Evolutionary conservation across 92 coral and sea anemone genomes (phyloP).

Genomic region (Zoanthus sansibaricus): DNA sequence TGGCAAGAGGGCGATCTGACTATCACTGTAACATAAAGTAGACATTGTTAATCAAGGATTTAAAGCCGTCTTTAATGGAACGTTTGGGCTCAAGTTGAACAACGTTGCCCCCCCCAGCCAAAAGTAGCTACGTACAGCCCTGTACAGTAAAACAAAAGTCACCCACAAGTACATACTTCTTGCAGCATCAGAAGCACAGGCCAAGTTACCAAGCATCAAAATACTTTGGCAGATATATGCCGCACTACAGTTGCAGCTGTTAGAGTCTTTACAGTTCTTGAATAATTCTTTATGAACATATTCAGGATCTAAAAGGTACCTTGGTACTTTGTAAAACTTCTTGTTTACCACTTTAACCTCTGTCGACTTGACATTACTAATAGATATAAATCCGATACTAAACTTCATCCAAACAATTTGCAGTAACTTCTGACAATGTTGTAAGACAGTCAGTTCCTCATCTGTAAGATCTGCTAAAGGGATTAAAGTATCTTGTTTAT

Average conservation of each 20-base stretch:
- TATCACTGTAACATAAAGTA: no score
- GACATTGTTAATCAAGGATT: no score
- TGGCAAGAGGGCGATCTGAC: no score
- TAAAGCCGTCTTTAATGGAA: no score
- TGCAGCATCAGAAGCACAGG: not conserved
- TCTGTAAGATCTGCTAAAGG: conserved; percentile 55
- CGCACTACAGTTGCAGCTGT: not conserved
- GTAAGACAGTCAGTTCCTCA: conserved; percentile 45
- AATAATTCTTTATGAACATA: not conserved
- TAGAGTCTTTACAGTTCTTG: not conserved
- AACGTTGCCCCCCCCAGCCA: no score
- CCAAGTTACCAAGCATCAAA: conserved; percentile 23
- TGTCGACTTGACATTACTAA: conserved; percentile 14
- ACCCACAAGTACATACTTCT: not conserved
- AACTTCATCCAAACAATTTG: conserved; percentile 50
- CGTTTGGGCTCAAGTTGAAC: no score
- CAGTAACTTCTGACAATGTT: conserved; percentile 53
- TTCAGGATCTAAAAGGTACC: conserved; percentile 28
- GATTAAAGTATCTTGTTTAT: conserved; percentile 29
- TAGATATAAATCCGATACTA: conserved; percentile 30
- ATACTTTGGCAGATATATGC: conserved; percentile 6
- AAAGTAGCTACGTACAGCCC: no score
- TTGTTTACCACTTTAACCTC: not conserved
- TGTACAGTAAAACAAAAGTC: no score
- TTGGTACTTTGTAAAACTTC: conserved; percentile 49